Evolutionary conservation across 1,140 invertebrate species (phyloP).

Genomic region (Leptonema lineaticorne): DNA sequence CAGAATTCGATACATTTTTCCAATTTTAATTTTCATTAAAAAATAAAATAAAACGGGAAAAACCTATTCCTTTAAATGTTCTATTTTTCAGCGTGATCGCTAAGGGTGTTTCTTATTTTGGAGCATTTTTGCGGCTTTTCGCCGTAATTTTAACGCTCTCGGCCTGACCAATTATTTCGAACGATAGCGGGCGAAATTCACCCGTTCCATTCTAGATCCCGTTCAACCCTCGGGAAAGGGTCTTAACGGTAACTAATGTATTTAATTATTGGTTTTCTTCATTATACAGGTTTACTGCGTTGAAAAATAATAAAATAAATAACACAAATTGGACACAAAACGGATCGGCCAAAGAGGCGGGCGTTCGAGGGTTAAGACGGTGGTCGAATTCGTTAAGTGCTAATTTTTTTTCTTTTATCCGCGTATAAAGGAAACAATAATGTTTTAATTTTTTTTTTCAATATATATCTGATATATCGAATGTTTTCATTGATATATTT

Average conservation of each 20-base stretch:
- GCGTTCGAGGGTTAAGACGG: background rate
- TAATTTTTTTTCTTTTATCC: no score
- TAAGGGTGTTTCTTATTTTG: no score
- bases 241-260: constrained; percentile 40
- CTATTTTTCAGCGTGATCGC: no score
- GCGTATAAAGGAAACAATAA: no score
- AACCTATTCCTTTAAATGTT: no score
- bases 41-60: no score
- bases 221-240: constrained; percentile 24
- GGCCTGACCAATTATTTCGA: constrained; percentile 16
- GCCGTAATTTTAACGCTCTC: constrained; percentile 20
- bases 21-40: no score
- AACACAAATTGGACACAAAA: constrained; percentile 39
- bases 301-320: constrained; percentile 41
- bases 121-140: background rate
- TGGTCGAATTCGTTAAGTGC: background rate
- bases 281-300: constrained; percentile 36
- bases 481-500: no score
- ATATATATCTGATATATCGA: background rate
- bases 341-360: background rate
- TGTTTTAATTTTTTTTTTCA: background rate
- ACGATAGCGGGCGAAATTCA: constrained; percentile 26
- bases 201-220: no score
- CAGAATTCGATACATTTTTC: background rate
- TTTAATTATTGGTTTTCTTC: constrained; percentile 41